Conservation (phyloP, 2,797 vertebrate genomes). For the Alectoris magna region DNA sequence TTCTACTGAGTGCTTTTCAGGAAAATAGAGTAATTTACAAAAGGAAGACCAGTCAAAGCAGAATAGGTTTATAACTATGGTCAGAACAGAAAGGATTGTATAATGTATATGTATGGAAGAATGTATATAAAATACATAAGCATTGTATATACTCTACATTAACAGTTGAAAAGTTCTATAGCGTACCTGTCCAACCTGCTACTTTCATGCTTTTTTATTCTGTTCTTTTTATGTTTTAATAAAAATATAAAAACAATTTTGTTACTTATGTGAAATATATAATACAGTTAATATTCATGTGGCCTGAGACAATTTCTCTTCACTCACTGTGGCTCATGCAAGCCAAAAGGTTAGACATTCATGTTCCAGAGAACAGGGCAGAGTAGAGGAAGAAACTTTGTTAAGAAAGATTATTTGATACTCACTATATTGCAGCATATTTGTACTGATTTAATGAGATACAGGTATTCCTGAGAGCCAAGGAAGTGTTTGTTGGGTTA, state of each 20-base stretch:
- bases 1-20: not conserved
- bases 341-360: not conserved
- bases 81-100: not conserved
- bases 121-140: not conserved
- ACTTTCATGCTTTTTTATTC: too few relatives aligned
- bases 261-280: not conserved
- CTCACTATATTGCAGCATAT: not conserved
- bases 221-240: not conserved
- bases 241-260: not conserved
- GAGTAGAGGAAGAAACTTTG: not conserved
- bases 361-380: not conserved
- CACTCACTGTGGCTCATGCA: not conserved
- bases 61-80: not conserved
- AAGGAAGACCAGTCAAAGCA: not conserved
- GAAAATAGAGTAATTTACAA: not conserved
- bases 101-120: not conserved
- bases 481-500: not conserved
- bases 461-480: not conserved
- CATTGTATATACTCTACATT: not conserved
- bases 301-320: not conserved
- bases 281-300: not conserved
- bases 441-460: not conserved
- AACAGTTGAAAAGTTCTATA: not conserved
- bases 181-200: too few relatives aligned
- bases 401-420: not conserved